phyloP scores from a whole-genome alignment of 2,888 invertebrate genomes.

The Carpatolechia fugitivella region DNA sequence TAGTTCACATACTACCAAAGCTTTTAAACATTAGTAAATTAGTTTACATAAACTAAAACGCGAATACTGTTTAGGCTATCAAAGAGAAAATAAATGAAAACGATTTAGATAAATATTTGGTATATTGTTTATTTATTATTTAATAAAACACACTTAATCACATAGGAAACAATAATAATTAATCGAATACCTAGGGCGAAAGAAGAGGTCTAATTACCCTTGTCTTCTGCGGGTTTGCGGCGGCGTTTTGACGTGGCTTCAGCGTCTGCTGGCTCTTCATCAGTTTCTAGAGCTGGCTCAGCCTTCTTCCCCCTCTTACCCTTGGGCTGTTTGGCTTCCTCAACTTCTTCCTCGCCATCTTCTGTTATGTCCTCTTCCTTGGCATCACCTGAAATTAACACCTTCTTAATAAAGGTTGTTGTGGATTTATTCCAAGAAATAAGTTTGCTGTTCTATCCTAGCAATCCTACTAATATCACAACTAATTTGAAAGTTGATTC shows the following conservation, averaged over 20 bases:
- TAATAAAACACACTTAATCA: conserved; percentile 60
- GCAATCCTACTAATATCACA: too few relatives aligned
- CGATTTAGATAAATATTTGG: conserved; percentile 55
- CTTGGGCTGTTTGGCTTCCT: conserved; percentile 57
- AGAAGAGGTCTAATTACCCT: conserved; percentile 63
- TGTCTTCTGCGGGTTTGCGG: conserved; percentile 62
- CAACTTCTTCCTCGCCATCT: conserved; percentile 32
- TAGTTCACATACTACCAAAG: neutral
- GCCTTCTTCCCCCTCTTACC: conserved; percentile 62
- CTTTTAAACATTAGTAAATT: neutral
- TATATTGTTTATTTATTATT: conserved; percentile 65
- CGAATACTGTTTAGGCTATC: neutral
- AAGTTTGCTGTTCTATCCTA: too few relatives aligned
- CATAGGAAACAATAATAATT: conserved; percentile 46
- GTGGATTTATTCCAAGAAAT: neutral
- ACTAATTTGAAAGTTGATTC: too few relatives aligned
- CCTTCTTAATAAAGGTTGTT: too few relatives aligned
- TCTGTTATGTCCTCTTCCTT: conserved; percentile 50
- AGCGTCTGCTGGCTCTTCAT: conserved; percentile 48
- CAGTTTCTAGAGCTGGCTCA: conserved; percentile 39
- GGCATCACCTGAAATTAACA: conserved; percentile 47
- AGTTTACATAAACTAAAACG: neutral
- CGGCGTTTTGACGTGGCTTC: conserved; percentile 58
- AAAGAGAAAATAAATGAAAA: conserved; percentile 48
- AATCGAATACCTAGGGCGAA: conserved; percentile 6